Evolutionary conservation across 2,797 vertebrate genomes (phyloP), one percentile per base, ranked within the genome.

Genomic region (Oreonectes daqikongensis): DNA sequence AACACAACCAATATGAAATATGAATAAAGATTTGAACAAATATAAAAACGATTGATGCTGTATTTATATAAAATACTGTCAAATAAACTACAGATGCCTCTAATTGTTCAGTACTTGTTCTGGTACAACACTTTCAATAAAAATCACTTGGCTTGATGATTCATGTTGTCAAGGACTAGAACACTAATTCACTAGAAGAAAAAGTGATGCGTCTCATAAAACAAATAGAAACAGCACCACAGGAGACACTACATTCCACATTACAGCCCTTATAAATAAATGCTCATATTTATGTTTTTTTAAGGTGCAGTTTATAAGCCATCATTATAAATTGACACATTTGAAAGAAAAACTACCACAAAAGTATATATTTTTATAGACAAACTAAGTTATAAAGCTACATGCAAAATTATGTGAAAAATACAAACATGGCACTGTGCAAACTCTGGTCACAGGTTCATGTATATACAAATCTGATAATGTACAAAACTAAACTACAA

Each of bases 141-240:
- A 59, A 59, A 59, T 30, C 17, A 35, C 17, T 35, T 4, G 26
- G 52, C 42, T 69, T 48, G 53, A 75, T 75, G 64, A 76, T 38
- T 76, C 53, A 76, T 69, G 74, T 40, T 52, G 18, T 69, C 30
- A 76, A 75, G 73, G 52, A 68, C 64, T 60, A n/a, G n/a, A n/a
- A 53, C 28, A 61, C 35, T n/a, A 68, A 67, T 68, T 75, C 52
- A 68, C 14, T 8, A 75, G 57, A 17, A 76, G 28, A 76, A 15
- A 35, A 48, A 68, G 2, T 32, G 48, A 67, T 30, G 11, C 5
- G 24, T 40, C 24, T 30, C 35, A 55, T 9, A 55, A 24, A 22
- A 40, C 38, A 20, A 65, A 53, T 11, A 73, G 30, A 65, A 57
- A 66, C 5, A 4, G 3, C 20, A 40, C 35, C 26, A 20, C 24